Percentiles rank a stretch among this genome's conserved stretches.
Evolutionary conservation across 2,888 invertebrate species (phyloP).

Genomic region (Ophion ventricosus): DNA sequence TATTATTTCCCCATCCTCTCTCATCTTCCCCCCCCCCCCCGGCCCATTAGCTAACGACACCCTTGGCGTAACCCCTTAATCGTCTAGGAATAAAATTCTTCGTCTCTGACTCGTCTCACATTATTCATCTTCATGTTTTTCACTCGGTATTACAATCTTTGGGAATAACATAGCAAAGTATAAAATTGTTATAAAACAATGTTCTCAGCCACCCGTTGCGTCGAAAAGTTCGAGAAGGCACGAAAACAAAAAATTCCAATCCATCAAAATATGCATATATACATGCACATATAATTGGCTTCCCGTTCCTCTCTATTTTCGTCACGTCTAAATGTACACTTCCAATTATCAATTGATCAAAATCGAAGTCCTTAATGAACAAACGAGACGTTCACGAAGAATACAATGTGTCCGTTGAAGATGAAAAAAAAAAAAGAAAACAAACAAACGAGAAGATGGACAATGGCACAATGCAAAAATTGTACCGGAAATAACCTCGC

Average conservation of each 20-base stretch:
- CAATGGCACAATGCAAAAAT: conserved; percentile 46
- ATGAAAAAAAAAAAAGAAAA: conserved; percentile 10
- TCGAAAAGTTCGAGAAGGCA: neutral
- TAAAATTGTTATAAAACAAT: neutral
- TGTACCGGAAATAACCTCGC: conserved; percentile 35
- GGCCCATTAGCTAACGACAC: no score
- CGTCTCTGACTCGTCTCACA: neutral
- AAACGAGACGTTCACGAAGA: neutral
- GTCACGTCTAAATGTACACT: conserved; percentile 57
- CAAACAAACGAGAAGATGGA: conserved; percentile 9
- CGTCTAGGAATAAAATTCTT: neutral
- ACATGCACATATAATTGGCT: conserved; percentile 1
- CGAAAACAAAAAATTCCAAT: conserved; percentile 7
- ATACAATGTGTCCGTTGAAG: neutral
- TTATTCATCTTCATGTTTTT: neutral
- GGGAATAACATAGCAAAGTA: neutral
- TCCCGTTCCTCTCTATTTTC: conserved; percentile 23
- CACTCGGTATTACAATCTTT: neutral
- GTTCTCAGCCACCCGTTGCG: neutral
- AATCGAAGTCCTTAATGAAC: conserved; percentile 9
- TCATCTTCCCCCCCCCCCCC: no score
- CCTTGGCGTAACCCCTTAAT: no score
- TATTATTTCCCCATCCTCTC: no score
- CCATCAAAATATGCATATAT: neutral
- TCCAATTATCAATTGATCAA: conserved; percentile 23